Conservation (phyloP, 30 jellyfish, hydroid and myxozoan species). For the Hydractinia echinata region DNA sequence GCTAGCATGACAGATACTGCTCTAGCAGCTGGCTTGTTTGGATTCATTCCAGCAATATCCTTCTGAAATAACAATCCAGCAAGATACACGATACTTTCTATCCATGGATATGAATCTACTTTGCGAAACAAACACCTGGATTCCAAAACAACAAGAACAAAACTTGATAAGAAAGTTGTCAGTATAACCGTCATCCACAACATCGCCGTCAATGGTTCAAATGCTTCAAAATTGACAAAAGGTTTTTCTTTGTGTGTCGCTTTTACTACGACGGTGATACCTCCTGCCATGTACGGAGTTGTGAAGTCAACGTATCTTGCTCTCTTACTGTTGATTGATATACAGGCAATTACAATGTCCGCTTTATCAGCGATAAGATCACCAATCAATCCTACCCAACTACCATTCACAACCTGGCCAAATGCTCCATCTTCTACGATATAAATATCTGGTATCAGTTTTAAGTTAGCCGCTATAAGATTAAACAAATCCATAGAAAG, state of each 20-base stretch:
- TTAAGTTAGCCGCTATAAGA: conserved; percentile 25
- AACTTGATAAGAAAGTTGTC: not conserved
- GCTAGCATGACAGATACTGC: not conserved
- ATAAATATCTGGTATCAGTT: conserved; percentile 29
- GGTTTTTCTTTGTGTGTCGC: not conserved
- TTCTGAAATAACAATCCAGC: conserved; percentile 3
- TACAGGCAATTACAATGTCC: conserved; percentile 60
- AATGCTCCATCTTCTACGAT: conserved; percentile 57
- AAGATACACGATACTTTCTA: not conserved
- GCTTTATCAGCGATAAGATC: conserved; percentile 61
- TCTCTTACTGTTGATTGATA: conserved; percentile 43
- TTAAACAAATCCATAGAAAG: conserved; percentile 48
- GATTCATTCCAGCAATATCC: not conserved
- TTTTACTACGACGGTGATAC: not conserved
- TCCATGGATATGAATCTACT: conserved; percentile 3
- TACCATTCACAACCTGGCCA: conserved; percentile 47
- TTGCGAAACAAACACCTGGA: not conserved
- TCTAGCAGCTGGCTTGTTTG: not conserved
- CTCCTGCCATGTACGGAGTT: not conserved
- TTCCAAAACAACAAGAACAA: not conserved
- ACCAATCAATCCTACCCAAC: conserved; percentile 70
- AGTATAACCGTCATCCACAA: not conserved
- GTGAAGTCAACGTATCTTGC: conserved; percentile 51
- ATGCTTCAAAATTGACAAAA: not conserved
- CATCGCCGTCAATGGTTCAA: not conserved